Percentiles rank a stretch among this genome's conserved stretches.
Evolutionary conservation across 53 echinoderm and acorn worm genomes (phyloP).

Genomic region (Hippasteria phrygiana): DNA sequence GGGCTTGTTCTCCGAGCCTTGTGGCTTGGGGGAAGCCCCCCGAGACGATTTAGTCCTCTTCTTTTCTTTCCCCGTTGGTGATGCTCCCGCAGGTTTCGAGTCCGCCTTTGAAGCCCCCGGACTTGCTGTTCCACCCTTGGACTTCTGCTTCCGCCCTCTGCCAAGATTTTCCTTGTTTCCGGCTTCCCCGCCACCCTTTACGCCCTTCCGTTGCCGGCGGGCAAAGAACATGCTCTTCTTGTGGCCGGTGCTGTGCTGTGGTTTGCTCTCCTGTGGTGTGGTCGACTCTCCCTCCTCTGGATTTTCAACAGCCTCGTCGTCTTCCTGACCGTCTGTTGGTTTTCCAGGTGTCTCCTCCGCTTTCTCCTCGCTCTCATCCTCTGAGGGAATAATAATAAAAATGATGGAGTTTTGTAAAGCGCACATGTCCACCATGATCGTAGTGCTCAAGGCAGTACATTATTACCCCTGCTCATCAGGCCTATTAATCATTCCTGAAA

Average conservation of each 20-base stretch:
- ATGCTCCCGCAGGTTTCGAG: neutral
- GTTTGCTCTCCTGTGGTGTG: neutral
- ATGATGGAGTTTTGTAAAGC: too few relatives aligned
- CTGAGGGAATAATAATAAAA: neutral
- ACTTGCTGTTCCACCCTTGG: neutral
- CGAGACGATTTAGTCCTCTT: slow-evolving; percentile 10
- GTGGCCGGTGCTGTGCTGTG: neutral
- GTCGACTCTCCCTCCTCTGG: slow-evolving; percentile 28
- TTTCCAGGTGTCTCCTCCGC: slow-evolving; percentile 14
- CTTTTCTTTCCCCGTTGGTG: slow-evolving; percentile 9
- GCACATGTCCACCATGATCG: too few relatives aligned
- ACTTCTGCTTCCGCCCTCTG: neutral
- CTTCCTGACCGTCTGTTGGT: slow-evolving; percentile 14
- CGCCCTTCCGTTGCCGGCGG: slow-evolving; percentile 36
- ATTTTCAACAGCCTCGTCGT: slow-evolving; percentile 50
- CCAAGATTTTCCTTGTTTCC: slow-evolving; percentile 28
- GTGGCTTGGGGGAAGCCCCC: neutral
- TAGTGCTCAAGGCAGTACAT: too few relatives aligned
- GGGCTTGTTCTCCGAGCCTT: neutral
- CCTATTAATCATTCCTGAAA: too few relatives aligned
- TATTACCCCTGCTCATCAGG: too few relatives aligned
- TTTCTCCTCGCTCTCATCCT: neutral
- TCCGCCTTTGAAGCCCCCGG: neutral
- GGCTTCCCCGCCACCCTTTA: neutral
- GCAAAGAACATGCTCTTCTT: slow-evolving; percentile 30